Evolutionary conservation across 2,113 vertebrate genomes (phyloP).

Genomic region (Columba livia): DNA sequence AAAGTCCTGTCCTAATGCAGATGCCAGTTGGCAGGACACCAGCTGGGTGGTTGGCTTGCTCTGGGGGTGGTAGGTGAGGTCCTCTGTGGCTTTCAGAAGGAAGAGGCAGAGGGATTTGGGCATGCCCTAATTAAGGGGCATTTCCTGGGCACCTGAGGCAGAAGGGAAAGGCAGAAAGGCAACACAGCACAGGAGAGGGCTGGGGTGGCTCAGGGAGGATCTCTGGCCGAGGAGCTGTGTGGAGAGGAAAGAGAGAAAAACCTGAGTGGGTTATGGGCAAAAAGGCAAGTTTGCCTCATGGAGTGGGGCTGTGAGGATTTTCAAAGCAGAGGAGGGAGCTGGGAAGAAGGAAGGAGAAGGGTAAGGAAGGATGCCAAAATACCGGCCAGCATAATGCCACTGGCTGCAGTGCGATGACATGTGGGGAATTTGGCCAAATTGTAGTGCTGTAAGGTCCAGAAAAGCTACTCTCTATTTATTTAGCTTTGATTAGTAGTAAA

Average conservation of each 20-base stretch:
- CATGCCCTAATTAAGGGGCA: background rate
- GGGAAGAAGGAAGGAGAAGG: background rate
- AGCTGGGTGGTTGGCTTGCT: background rate
- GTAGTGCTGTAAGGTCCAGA: background rate
- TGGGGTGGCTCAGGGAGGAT: background rate
- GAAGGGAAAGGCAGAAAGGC: background rate
- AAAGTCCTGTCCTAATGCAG: background rate
- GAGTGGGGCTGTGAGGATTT: background rate
- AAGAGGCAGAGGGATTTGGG: background rate
- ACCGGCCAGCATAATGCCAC: background rate
- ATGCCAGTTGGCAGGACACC: background rate
- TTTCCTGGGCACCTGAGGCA: background rate
- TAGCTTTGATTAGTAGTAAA: background rate
- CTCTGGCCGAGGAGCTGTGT: background rate
- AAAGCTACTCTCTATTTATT: background rate
- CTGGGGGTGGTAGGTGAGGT: background rate
- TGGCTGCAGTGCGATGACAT: background rate
- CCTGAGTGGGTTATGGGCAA: background rate
- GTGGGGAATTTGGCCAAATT: background rate
- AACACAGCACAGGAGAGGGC: background rate
- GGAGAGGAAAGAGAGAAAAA: background rate
- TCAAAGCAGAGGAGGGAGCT: background rate
- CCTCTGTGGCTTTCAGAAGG: background rate
- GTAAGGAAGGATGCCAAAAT: background rate
- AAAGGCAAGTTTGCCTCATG: background rate